A percentile compares a stretch with the other conserved stretches of the same genome.
phyloP scores from a whole-genome alignment of 2,797 vertebrate genomes.

The Eulemur rubriventer region DNA sequence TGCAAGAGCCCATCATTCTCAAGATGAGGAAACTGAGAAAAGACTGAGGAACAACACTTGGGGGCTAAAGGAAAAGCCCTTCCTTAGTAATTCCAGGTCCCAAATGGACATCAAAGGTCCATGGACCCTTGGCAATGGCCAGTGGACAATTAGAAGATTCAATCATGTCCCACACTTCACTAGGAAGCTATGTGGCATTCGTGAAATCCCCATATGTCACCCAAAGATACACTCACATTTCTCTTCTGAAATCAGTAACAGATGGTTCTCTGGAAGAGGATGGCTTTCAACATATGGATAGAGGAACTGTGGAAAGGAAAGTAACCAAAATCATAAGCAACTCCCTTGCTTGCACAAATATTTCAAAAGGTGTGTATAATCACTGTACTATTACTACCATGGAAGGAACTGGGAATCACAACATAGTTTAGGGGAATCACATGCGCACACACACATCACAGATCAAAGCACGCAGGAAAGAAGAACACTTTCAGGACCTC shows the following conservation, averaged over 20 bases:
- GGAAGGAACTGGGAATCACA: not conserved
- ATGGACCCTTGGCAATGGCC: not conserved
- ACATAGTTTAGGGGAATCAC: not conserved
- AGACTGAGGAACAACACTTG: not conserved
- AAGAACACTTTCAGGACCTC: not conserved
- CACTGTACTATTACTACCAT: not conserved
- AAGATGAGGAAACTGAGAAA: not conserved
- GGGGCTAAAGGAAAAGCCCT: not conserved
- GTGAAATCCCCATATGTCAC: not conserved
- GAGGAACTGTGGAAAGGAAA: slow-evolving; percentile 90
- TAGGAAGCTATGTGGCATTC: not conserved
- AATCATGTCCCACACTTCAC: not conserved
- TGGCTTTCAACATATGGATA: slow-evolving; percentile 86
- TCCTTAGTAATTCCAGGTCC: not conserved
- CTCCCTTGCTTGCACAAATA: not conserved
- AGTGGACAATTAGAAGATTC: not conserved
- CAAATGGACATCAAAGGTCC: not conserved
- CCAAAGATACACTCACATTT: slow-evolving; percentile 91
- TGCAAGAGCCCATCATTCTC: not conserved
- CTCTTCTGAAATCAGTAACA: slow-evolving; percentile 95
- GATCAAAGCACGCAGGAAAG: not conserved
- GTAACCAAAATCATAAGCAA: slow-evolving; percentile 50
- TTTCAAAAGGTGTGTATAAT: not conserved
- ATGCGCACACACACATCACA: not conserved
- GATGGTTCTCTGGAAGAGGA: slow-evolving; percentile 88